Base-by-base conservation (phyloP, 2,888 invertebrate genomes). In the Tenodera sinensis region DNA sequence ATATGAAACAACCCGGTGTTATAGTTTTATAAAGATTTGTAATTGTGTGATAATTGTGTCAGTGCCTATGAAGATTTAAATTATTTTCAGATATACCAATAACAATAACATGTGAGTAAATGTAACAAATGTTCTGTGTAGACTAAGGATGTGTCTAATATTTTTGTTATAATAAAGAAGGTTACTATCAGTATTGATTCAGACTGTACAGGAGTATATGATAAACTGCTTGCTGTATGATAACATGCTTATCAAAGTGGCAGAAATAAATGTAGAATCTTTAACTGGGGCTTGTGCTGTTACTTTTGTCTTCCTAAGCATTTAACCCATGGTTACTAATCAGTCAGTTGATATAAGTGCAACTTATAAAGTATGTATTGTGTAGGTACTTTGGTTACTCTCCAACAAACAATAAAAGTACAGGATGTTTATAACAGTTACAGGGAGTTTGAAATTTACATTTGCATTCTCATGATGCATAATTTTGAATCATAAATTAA, bases 181-280 rank as follows among this genome's bases (percentile, higher is more conserved):
- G 54, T 71, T 71, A 71, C 54, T 71, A 71, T 71, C 54, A 71
- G 54, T 71, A 71, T 71, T 71, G 54, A 71, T 71, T 71, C 54
- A 71, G 54, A 71, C 54, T 71, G 54, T 71, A 71, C 54, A 71
- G 54, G 20, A 71, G 15, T 71, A 71, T 71, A 71, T 71, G 54
- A 71, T 71, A 71, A 71, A 71, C 54, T 71, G 54, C 54, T 71
- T 71, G 54, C 54, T 71, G 54, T 71, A 71, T 71, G 54, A 71
- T 71, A 71, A 71, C 54, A 71, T 87, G 87, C 83, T 87, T 87
- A 82, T 87, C 30, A 87, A 87, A 87, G 87, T 87, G 87, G 83
- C 34, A 87, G 83, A 85, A 87, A 87, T 87, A 87, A 87, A 85
- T 71, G 54, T 71, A 71, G 54, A 71, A 71, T 71, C 54, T 71